Conservation (phyloP, 2,888 invertebrate species). For the Hyalella azteca region DNA sequence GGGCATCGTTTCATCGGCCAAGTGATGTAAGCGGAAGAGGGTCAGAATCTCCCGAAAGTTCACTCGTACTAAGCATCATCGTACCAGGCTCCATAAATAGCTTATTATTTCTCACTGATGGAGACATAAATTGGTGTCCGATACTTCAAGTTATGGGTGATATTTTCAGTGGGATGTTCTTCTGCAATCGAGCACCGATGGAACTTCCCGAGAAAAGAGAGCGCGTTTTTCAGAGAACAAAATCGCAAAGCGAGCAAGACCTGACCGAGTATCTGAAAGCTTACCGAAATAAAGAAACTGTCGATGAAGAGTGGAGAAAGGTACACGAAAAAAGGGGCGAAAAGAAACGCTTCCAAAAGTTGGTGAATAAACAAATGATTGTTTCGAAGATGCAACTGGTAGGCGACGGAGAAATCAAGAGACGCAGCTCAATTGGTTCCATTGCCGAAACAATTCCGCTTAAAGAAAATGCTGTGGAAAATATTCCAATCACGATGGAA, state of each 20-base stretch:
- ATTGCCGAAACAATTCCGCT: neutral
- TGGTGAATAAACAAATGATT: conserved; percentile 1
- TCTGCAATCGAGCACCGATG: neutral
- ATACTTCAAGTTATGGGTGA: neutral
- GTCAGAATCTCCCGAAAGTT: no score
- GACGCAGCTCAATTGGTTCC: neutral
- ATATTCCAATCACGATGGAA: neutral
- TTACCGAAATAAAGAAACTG: neutral
- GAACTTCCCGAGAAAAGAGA: neutral
- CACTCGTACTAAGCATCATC: no score
- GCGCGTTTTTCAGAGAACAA: no score
- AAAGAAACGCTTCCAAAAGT: neutral
- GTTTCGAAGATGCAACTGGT: neutral
- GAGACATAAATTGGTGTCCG: no score
- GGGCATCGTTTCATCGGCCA: no score
- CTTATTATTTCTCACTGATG: no score
- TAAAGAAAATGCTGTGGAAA: neutral
- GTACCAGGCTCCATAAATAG: no score
- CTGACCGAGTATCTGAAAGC: neutral
- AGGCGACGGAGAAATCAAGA: neutral
- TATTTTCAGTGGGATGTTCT: conserved; percentile 1
- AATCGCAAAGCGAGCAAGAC: neutral
- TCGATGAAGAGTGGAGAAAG: neutral
- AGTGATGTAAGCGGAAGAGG: no score
- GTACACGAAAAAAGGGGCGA: neutral